A percentile compares a stretch with the other conserved stretches of the same genome.
phyloP scores from a whole-genome alignment of 2,888 invertebrate species.

The Lymantria dispar region DNA sequence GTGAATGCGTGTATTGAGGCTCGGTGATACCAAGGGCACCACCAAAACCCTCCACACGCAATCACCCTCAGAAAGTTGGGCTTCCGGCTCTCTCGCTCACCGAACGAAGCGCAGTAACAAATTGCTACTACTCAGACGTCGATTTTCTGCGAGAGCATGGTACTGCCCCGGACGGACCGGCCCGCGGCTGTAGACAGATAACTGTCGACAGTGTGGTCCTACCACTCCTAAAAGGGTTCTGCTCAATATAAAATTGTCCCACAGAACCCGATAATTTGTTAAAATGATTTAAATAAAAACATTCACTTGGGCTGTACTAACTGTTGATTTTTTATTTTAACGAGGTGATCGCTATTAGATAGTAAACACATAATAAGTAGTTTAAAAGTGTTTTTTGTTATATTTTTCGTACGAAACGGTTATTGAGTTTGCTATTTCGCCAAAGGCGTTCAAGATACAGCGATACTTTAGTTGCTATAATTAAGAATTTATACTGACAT shows the following conservation, averaged over 20 bases:
- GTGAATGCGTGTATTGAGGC: too few relatives aligned
- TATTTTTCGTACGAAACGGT: constrained; percentile 8
- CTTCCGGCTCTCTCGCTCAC: too few relatives aligned
- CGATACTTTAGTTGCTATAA: constrained; percentile 10
- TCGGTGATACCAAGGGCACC: too few relatives aligned
- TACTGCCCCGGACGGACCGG: too few relatives aligned
- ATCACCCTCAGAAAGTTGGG: too few relatives aligned
- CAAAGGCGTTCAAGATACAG: constrained; percentile 8
- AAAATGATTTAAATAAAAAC: constrained; percentile 52
- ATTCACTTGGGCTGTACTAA: constrained; percentile 37
- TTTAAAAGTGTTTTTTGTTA: constrained; percentile 8
- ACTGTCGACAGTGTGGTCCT: too few relatives aligned
- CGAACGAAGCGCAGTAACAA: too few relatives aligned
- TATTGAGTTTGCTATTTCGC: constrained; percentile 21
- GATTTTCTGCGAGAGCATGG: too few relatives aligned
- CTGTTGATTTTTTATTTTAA: constrained; percentile 26
- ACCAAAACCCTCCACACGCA: too few relatives aligned
- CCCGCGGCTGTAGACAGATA: too few relatives aligned
- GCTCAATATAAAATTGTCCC: constrained; percentile 38
- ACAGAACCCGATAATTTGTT: constrained; percentile 52
- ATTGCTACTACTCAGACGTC: too few relatives aligned
- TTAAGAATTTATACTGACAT: constrained; percentile 18
- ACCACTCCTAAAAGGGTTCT: too few relatives aligned
- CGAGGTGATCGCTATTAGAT: constrained; percentile 25
- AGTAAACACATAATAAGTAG: constrained; percentile 30